Conservation (phyloP, 2,888 invertebrate genomes). For the Melangyna quadrimaculata region DNA sequence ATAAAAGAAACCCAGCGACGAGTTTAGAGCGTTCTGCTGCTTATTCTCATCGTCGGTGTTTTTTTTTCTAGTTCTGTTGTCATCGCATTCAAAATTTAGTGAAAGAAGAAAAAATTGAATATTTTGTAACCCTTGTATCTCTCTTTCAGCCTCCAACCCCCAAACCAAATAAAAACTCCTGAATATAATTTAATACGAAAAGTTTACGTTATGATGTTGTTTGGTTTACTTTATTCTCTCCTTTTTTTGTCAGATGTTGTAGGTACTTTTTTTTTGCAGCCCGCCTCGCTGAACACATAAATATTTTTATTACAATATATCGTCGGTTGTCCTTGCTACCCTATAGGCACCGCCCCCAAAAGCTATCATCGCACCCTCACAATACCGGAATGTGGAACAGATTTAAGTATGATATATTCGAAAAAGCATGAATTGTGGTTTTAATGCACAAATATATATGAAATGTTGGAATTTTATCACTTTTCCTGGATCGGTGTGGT, state of each 20-base stretch:
- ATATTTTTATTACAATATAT: slow-evolving; percentile 70
- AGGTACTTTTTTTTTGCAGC: slow-evolving; percentile 27
- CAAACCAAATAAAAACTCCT: slow-evolving; percentile 28
- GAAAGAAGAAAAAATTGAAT: slow-evolving; percentile 25
- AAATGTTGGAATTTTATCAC: slow-evolving; percentile 69
- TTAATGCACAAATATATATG: slow-evolving; percentile 73
- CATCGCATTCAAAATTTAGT: slow-evolving; percentile 53
- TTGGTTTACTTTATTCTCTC: slow-evolving; percentile 46
- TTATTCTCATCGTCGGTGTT: slow-evolving; percentile 3
- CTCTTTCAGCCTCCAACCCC: not conserved
- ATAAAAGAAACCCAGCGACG: slow-evolving; percentile 45
- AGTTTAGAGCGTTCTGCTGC: slow-evolving; percentile 20
- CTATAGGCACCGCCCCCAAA: slow-evolving; percentile 18
- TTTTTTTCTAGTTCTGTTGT: slow-evolving; percentile 25
- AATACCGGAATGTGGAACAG: slow-evolving; percentile 44
- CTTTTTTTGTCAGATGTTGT: slow-evolving; percentile 59
- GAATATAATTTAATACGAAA: slow-evolving; percentile 71
- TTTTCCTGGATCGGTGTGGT: slow-evolving; percentile 12
- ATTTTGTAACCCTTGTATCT: slow-evolving; percentile 49
- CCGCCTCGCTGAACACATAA: slow-evolving; percentile 39
- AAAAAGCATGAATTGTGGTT: slow-evolving; percentile 74
- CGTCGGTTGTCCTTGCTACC: slow-evolving; percentile 53
- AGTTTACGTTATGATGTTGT: slow-evolving; percentile 67
- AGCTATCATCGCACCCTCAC: slow-evolving; percentile 22
- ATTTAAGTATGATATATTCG: slow-evolving; percentile 74